Conservation (phyloP, 2,888 invertebrate species). For the Abscondita cerata region DNA sequence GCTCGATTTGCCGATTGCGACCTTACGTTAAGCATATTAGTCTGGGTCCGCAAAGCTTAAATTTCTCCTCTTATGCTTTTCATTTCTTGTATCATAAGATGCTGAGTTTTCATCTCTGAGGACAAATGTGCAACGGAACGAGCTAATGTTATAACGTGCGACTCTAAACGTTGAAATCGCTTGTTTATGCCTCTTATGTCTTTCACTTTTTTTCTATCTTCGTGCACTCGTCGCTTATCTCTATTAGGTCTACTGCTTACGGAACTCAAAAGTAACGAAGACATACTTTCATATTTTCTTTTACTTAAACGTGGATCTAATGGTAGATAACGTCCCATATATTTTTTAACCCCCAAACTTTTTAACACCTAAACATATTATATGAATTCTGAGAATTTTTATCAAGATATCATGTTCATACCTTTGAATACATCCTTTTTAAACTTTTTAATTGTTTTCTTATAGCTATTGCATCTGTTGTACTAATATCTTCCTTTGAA, state of each 20-base stretch:
- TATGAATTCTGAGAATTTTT: not conserved
- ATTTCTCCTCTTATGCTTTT: conserved; percentile 86
- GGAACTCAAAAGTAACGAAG: conserved; percentile 82
- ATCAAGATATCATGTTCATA: conserved; percentile 51
- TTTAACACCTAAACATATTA: conserved; percentile 63
- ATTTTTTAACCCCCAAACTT: conserved; percentile 65
- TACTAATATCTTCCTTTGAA: conserved; percentile 78
- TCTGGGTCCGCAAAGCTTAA: conserved; percentile 74
- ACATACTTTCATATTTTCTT: conserved; percentile 80
- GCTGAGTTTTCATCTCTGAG: conserved; percentile 90
- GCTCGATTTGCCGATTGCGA: conserved; percentile 72
- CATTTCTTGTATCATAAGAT: conserved; percentile 88
- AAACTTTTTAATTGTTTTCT: conserved; percentile 81
- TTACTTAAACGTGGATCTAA: conserved; percentile 64
- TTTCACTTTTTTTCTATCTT: conserved; percentile 78
- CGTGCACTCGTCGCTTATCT: conserved; percentile 76
- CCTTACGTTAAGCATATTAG: conserved; percentile 66
- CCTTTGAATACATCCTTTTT: conserved; percentile 89
- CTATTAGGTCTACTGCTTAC: conserved; percentile 79
- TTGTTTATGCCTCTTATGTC: conserved; percentile 75
- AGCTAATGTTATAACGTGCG: conserved; percentile 89
- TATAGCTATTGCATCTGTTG: conserved; percentile 79
- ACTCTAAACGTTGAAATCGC: conserved; percentile 86
- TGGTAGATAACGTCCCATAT: conserved; percentile 63
- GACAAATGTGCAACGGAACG: conserved; percentile 90